Evolutionary conservation across 2,888 invertebrate genomes (phyloP).

Genomic region (Cosmopolites sordidus): DNA sequence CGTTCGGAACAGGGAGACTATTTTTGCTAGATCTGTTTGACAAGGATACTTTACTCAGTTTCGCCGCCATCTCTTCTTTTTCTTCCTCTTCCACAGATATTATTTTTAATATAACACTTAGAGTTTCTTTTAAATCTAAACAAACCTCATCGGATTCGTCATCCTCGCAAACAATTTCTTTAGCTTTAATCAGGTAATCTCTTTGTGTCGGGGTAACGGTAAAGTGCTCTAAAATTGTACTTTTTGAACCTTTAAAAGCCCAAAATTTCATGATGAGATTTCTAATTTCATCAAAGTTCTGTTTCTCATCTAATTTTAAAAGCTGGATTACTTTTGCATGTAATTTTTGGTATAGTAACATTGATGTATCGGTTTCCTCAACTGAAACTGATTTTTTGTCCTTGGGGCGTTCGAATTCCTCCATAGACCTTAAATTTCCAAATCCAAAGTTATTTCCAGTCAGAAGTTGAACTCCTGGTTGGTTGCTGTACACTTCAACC

Average conservation of each 20-base stretch:
- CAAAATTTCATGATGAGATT: constrained; percentile 28
- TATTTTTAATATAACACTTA: constrained; percentile 18
- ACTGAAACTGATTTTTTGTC: constrained; percentile 1
- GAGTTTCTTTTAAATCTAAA: constrained; percentile 21
- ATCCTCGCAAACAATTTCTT: constrained; percentile 28
- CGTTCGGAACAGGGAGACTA: background rate
- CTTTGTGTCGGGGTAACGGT: constrained; percentile 28
- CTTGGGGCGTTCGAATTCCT: constrained; percentile 20
- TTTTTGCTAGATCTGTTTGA: background rate
- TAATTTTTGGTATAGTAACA: constrained; percentile 26
- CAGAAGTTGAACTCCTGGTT: constrained; percentile 84
- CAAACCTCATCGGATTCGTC: constrained; percentile 25
- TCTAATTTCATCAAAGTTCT: constrained; percentile 25
- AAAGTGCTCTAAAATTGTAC: constrained; percentile 9
- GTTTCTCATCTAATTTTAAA: constrained; percentile 25
- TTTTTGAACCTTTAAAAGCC: constrained; percentile 5
- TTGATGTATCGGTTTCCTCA: constrained; percentile 3
- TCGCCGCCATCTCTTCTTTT: background rate
- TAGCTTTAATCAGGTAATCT: constrained; percentile 29
- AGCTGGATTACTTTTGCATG: constrained; percentile 19
- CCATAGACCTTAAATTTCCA: constrained; percentile 29
- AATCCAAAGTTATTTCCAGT: constrained; percentile 60
- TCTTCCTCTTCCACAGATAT: background rate
- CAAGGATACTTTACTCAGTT: background rate
- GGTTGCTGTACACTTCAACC: constrained; percentile 76